A percentile compares a stretch with the other conserved stretches of the same genome.
These are phyloP conservation scores for Drosophila niveifrons DNA, from an alignment of 2,888 invertebrate genomes.

Conservation along the genomic window DNA sequence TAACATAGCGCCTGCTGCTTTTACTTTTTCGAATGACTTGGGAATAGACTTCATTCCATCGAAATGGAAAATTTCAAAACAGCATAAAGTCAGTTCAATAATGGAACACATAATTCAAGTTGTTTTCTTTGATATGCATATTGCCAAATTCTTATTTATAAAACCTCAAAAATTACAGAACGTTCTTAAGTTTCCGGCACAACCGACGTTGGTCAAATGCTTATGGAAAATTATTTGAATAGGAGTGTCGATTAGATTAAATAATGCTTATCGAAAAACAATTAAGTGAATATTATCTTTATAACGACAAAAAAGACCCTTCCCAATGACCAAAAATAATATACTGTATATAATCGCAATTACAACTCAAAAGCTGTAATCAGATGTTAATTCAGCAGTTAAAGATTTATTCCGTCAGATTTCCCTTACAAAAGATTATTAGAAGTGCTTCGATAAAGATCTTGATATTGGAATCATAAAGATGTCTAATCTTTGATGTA, in stretches of 20 bases:
- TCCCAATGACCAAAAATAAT: background rate
- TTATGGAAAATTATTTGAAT: background rate
- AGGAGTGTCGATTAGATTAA: background rate
- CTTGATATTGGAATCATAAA: too few relatives aligned
- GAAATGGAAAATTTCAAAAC: background rate
- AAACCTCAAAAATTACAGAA: background rate
- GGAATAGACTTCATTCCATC: background rate
- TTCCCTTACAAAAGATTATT: too few relatives aligned
- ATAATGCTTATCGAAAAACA: background rate
- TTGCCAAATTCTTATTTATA: background rate
- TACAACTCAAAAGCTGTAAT: background rate
- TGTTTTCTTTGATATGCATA: background rate
- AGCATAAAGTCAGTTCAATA: background rate
- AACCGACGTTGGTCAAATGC: background rate
- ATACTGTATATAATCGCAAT: background rate
- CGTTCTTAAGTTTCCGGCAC: background rate
- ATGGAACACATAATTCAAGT: constrained; percentile 4
- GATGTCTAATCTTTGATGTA: too few relatives aligned
- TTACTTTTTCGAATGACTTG: background rate
- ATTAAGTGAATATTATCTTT: constrained; percentile 5
- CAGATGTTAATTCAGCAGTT: background rate
- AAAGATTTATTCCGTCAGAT: too few relatives aligned
- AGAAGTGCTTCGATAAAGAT: too few relatives aligned
- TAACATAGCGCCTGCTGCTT: background rate
- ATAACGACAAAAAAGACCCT: constrained; percentile 3